Conservation (phyloP, 1,140 invertebrate species). For the Pogonognathellus flavescens region DNA sequence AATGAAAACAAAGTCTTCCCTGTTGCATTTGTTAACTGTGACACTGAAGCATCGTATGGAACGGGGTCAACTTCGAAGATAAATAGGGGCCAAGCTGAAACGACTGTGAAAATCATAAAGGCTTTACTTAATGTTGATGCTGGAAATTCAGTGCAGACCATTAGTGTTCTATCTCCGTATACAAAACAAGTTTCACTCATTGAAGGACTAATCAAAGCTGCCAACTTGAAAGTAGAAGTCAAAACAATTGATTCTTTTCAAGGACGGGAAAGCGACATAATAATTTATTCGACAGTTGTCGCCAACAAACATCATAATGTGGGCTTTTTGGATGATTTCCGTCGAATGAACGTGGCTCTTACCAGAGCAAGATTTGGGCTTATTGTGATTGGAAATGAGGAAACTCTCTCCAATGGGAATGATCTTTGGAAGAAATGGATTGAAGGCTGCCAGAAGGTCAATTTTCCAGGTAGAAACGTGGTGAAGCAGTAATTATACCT, state of each 20-base stretch:
- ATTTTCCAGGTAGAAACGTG: background rate
- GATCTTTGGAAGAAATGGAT: constrained; percentile 40
- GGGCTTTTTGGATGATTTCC: constrained; percentile 66
- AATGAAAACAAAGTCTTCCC: constrained; percentile 52
- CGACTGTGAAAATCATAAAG: background rate
- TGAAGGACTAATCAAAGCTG: constrained; percentile 61
- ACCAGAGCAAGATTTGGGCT: constrained; percentile 67
- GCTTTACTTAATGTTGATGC: background rate
- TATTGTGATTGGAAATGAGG: constrained; percentile 63
- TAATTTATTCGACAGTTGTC: constrained; percentile 73
- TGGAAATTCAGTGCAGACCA: background rate
- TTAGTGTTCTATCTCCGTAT: constrained; percentile 55
- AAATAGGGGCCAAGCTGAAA: background rate
- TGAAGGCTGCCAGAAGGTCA: background rate
- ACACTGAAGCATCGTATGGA: background rate
- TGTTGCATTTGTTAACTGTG: background rate
- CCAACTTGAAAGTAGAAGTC: constrained; percentile 68
- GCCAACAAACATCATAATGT: constrained; percentile 66
- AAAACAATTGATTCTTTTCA: constrained; percentile 75
- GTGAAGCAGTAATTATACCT: too few species aligned
- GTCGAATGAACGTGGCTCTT: constrained; percentile 69
- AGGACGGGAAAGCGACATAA: constrained; percentile 74
- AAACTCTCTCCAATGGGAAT: constrained; percentile 46
- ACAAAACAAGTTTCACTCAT: constrained; percentile 15
- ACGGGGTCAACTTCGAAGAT: constrained; percentile 3